Percentiles rank a stretch among this genome's conserved stretches.
Evolutionary conservation across 1,140 invertebrate species (phyloP).

Genomic region (Bathynomus jamesi): DNA sequence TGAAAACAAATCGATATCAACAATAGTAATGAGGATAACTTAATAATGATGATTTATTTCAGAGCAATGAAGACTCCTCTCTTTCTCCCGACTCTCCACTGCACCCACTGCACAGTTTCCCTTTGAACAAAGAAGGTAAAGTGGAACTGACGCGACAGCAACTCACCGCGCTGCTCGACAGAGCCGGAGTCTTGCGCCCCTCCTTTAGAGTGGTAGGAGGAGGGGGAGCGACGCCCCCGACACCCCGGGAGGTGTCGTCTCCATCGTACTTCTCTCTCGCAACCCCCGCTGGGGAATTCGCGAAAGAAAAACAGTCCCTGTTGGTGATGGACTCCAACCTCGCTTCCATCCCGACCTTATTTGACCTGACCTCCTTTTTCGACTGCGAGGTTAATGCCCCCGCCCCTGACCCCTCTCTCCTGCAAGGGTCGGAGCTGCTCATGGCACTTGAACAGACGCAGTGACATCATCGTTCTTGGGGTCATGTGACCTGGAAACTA

Average conservation of each 20-base stretch:
- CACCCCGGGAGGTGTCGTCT: background rate
- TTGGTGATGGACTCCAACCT: slow-evolving; percentile 20
- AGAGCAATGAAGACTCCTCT: too few species aligned
- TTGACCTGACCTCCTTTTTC: slow-evolving; percentile 49
- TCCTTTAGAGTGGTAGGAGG: background rate
- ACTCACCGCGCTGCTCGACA: background rate
- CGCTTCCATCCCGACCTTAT: slow-evolving; percentile 43
- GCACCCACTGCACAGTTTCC: background rate
- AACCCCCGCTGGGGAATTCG: background rate
- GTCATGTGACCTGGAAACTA: too few species aligned
- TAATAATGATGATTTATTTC: too few species aligned
- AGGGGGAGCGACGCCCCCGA: background rate
- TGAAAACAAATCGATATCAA: too few species aligned
- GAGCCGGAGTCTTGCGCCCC: background rate
- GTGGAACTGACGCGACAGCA: background rate
- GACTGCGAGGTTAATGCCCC: slow-evolving; percentile 54
- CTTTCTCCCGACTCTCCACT: background rate
- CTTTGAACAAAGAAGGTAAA: background rate
- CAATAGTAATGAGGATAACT: too few species aligned
- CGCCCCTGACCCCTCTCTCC: slow-evolving; percentile 41
- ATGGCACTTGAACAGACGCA: slow-evolving; percentile 45
- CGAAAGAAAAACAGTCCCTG: background rate
- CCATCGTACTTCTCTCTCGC: background rate
- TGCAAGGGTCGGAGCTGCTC: slow-evolving; percentile 50
- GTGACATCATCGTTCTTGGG: background rate